Conservation (phyloP, 2,888 invertebrate species). For the Lamellibrachia columna region DNA sequence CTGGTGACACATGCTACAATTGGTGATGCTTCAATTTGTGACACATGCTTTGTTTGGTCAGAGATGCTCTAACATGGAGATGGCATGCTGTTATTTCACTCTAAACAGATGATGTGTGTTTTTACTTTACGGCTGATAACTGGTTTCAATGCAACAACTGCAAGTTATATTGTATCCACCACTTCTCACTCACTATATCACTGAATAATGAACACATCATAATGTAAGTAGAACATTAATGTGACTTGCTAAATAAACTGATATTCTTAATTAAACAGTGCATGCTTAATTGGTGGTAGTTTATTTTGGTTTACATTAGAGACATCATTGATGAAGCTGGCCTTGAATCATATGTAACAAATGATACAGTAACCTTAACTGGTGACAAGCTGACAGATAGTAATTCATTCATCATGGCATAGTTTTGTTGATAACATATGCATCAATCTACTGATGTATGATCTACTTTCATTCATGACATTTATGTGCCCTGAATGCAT, state of each 20-base stretch:
- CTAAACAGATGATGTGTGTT: too few species aligned
- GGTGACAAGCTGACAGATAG: background rate
- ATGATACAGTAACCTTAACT: background rate
- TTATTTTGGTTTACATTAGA: background rate
- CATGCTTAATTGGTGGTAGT: background rate
- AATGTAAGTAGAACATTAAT: background rate
- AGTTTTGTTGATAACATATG: background rate
- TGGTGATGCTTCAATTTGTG: conserved; percentile 3
- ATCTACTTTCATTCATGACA: background rate
- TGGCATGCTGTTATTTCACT: background rate
- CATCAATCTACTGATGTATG: background rate
- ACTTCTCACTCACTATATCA: too few species aligned
- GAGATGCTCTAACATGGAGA: background rate
- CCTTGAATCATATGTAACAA: background rate
- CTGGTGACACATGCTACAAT: conserved; percentile 12
- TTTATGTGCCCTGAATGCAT: background rate
- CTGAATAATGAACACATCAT: background rate
- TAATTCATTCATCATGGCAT: background rate
- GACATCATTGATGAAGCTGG: background rate
- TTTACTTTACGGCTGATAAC: too few species aligned
- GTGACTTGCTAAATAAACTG: background rate
- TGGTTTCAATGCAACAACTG: too few species aligned
- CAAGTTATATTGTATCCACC: too few species aligned
- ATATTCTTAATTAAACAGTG: background rate
- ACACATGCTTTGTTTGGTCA: background rate